Base-by-base conservation (phyloP, 2,113 vertebrate genomes). In the Larimichthys polyactis region DNA sequence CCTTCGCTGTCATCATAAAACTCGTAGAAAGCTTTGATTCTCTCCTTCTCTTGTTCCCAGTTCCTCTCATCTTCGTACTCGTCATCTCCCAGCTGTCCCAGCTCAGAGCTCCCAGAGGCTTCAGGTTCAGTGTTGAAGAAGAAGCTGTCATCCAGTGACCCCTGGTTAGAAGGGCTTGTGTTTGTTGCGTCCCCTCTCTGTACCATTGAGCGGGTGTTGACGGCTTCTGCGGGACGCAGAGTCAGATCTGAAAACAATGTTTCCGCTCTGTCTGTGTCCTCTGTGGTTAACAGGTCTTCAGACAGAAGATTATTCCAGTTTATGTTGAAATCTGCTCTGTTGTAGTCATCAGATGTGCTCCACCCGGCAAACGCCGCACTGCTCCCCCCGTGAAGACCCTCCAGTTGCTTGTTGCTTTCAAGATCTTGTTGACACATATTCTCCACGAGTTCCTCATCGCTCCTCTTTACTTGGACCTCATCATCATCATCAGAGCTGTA, bases 21-120 rank as follows among this genome's bases (percentile, higher is more conserved):
- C 64, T 75, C 67, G n/a, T 92, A 82, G 84, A 94, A 96, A 52
- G 93, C 94, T 49, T 93, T 78, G 52, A 95, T 95, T 83, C 94
- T 90, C 75, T 91, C 81, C 69, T 90, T 82, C 68, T 95, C 94
- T 43, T 91, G 80, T 40, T 95, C 92, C 92, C 92, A 94, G 87
- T 89, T 92, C 58, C 91, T 86, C 2, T 93, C 86, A 0, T 91
- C 91, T 69, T 93, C 94, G 0, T 78, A 52, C 19, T 83, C 78
- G 0, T 94, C 86, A 3, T 88, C 84, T 75, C 17, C 87, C 32
- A 73, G 1, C 55, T 78, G 71, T 68, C 59, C 87, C 57, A 43
- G 51, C 71, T 91, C 89, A 4, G 54, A 20, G 62, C 29, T 32
- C 63, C 46, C 72, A 1, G 51, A 83, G 43, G 24, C 9, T 11